Base-by-base conservation (phyloP, 2,113 vertebrate species). In the Zosterops hypoxanthus region DNA sequence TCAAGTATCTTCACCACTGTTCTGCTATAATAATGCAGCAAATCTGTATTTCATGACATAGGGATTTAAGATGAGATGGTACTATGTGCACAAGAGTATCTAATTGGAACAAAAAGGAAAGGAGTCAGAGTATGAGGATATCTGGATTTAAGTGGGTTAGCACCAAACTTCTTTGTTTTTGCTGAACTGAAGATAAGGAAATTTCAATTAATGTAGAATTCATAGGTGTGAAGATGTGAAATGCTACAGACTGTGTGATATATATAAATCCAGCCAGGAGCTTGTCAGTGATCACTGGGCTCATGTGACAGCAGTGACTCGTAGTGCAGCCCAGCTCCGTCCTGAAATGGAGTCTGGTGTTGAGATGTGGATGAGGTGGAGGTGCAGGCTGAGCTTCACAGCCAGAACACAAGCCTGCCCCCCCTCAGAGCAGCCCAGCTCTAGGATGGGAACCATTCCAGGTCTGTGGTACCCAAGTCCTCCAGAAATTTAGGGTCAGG, bases 291-390 rank as follows among this genome's bases (percentile, higher is more conserved):
- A 56, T 33, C 10, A 1, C 0, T 28, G 36, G 83, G 50, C 55
- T 82, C 12, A 2, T 6, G 28, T 26, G 22, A 10, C 12, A 23
- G 46, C 76, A 83, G 65, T 44, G 69, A 47, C 57, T 19, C 8
- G 65, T 33, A 8, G 20, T 24, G 36, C 42, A 24, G 66, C 14
- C 81, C 22, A 28, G 20, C 55, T 83, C 52, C 55, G 9, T 4
- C 0, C 5, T 41, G 70, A 36, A 26, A 41, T 3, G 36, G 46
- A 41, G 50, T 33, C 55, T 0, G 11, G n/a, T 20, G 34, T 1
- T 12, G 68, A 41, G 65, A 1, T 25, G 39, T 6, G 22, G 29
- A 8, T 39, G 47, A 63, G 49, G 7, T 29, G 39, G 41, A 70
- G 57, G 13, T 22, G 6, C 29, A 17, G 18, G 47, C 57, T 33